Percentiles rank a stretch among this genome's conserved stretches.
These are phyloP conservation scores for Hemaris fuciformis DNA, from an alignment of 2,888 invertebrate species.

Conservation along the genomic window DNA sequence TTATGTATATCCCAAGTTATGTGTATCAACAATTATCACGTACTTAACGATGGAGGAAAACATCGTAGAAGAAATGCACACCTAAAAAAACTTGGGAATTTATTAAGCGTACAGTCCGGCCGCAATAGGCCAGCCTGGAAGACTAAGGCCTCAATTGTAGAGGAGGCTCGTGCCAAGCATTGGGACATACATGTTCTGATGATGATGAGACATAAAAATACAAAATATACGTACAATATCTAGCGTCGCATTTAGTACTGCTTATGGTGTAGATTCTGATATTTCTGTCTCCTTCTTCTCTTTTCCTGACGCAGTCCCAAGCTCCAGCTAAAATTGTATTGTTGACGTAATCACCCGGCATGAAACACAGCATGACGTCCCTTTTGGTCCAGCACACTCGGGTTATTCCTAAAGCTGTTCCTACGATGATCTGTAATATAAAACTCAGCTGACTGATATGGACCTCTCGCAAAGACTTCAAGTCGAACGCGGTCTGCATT, in stretches of 20 bases:
- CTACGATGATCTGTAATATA: slow-evolving; percentile 23
- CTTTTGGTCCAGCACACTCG: slow-evolving; percentile 10
- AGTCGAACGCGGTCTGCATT: no score
- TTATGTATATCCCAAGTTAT: no score
- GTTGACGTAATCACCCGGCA: slow-evolving; percentile 34
- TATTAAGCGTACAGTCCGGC: no score
- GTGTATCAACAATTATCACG: no score
- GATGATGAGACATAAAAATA: no score
- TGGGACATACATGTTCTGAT: no score
- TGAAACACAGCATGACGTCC: slow-evolving; percentile 15
- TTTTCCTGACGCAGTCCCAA: slow-evolving; percentile 25
- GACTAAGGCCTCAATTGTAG: no score
- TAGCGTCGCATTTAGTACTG: slow-evolving; percentile 2
- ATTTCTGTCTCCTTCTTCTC: background rate
- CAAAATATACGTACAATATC: slow-evolving; percentile 12
- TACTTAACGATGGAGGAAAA: no score
- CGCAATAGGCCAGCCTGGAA: no score
- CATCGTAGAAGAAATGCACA: no score
- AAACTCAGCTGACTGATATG: background rate
- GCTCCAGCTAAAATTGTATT: slow-evolving; percentile 31
- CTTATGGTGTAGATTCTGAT: slow-evolving; percentile 24
- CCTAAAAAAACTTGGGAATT: no score
- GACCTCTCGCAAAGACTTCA: background rate
- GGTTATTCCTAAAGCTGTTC: slow-evolving; percentile 21
- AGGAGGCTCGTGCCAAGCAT: no score